Percentiles rank a stretch among this genome's conserved stretches.
These are phyloP conservation scores for Orthonyx spaldingii DNA, from an alignment of 2,113 vertebrate genomes.

Conservation along the genomic window DNA sequence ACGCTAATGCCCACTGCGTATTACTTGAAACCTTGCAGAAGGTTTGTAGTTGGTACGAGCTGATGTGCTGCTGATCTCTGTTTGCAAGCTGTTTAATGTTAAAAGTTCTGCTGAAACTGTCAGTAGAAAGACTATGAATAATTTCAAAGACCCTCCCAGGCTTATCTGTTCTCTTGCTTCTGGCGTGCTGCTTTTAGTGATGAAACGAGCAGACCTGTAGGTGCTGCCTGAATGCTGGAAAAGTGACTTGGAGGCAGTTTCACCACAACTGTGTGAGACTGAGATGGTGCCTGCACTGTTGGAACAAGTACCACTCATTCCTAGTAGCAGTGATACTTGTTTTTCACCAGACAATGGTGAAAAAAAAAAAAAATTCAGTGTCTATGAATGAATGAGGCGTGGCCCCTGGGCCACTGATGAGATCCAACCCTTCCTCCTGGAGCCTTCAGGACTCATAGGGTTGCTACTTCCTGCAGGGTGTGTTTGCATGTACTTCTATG, in stretches of 20 bases:
- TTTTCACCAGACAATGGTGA: background rate
- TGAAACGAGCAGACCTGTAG: background rate
- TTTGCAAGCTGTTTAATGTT: slow-evolving; percentile 42
- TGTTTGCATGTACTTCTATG: background rate
- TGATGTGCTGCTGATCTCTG: slow-evolving; percentile 19
- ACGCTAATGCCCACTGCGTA: background rate
- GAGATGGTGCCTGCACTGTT: background rate
- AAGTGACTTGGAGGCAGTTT: background rate
- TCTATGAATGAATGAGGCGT: background rate
- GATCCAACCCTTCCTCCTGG: background rate
- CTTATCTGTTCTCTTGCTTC: background rate
- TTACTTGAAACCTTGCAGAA: background rate
- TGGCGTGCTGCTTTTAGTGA: background rate
- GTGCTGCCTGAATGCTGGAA: background rate
- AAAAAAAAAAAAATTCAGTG: background rate
- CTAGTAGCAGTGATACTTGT: accelerated
- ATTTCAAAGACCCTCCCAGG: slow-evolving; percentile 24
- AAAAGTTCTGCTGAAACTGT: slow-evolving; percentile 21
- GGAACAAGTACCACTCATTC: background rate
- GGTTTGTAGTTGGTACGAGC: background rate
- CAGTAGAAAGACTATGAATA: slow-evolving; percentile 4
- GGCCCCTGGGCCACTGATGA: background rate
- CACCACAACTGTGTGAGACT: background rate
- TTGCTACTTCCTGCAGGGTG: background rate
- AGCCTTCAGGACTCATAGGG: background rate